Evolutionary conservation across 2,113 vertebrate species (phyloP), one percentile per base, ranked within the genome.

Genomic region (Puffinus mauretanicus): DNA sequence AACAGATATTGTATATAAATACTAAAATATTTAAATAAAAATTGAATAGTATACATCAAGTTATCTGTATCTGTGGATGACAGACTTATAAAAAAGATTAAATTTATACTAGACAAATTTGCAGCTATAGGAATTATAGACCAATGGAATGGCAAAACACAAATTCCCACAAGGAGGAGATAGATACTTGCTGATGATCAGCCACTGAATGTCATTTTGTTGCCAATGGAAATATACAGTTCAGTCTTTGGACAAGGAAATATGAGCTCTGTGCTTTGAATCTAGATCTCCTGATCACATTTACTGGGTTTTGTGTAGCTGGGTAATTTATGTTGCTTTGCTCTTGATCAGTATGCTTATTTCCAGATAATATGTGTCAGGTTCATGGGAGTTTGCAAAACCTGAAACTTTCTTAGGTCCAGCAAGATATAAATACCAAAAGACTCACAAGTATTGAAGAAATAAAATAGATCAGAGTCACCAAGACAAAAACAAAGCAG

Each of bases 121-220:
- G 20, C n/a, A 86, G 5, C 55, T 36, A 29, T 25, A 76, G 11
- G 15, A 91, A 67, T 9, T 78, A 27, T 15, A 71, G 10, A 32
- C 9, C 44, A 54, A 9, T 11, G 29, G 11, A 92, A 82, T 29
- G 30, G 25, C 90, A 93, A 95, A 96, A 12, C 16, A 67, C 16
- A 40, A 81, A 91, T 80, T 95, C 91, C 77, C 91, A 93, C 85
- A 89, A 77, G 91, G 80, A 95, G 90, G 82, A 92, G 78, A 85
- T 52, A 95, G 72, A 73, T 66, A 67, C 72, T 84, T 90, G n/a
- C 76, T 93, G 52, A 79, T 92, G 77, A 96, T 84, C 14, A 88
- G 51, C 7, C 54, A 62, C 49, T 70, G 76, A 57, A 61, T 57
- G 29, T 70, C 64, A 73, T 79, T 90, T 19, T 30, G 29, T 13